phyloP scores from a whole-genome alignment of 2,113 vertebrate species.

The Todiramphus saurophagus region DNA sequence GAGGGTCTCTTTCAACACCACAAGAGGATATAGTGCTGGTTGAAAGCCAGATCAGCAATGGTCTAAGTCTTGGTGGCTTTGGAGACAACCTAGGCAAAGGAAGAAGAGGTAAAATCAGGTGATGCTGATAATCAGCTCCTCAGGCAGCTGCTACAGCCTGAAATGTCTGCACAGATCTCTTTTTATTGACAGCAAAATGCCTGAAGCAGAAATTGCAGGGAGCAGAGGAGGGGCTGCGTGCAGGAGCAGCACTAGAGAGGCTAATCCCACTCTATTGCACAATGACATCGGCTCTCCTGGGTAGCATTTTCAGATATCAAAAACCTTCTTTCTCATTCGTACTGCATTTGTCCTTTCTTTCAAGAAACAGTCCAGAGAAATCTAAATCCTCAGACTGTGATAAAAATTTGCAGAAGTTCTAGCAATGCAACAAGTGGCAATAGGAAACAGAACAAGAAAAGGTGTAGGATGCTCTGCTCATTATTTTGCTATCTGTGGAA shows the following conservation, averaged over 20 bases:
- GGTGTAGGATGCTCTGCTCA: neutral
- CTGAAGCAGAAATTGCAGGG: neutral
- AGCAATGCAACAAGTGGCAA: neutral
- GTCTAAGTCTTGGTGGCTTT: neutral
- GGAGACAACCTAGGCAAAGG: neutral
- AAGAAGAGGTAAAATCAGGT: neutral
- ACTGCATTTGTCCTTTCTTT: neutral
- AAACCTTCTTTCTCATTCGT: neutral
- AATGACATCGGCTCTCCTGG: neutral
- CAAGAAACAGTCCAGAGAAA: neutral
- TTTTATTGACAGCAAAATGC: neutral
- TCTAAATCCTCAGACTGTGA: neutral
- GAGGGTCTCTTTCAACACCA: neutral
- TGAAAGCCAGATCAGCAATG: neutral
- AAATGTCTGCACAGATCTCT: neutral
- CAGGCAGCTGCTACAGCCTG: neutral
- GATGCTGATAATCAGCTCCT: neutral
- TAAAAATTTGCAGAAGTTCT: neutral
- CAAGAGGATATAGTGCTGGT: neutral
- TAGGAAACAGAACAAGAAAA: neutral
- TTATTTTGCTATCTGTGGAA: neutral
- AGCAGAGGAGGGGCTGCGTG: neutral
- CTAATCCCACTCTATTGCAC: neutral
- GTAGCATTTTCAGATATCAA: neutral
- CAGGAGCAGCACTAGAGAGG: neutral